Evolutionary conservation across 2,888 invertebrate species (phyloP).

Genomic region (Erebia aethiops): DNA sequence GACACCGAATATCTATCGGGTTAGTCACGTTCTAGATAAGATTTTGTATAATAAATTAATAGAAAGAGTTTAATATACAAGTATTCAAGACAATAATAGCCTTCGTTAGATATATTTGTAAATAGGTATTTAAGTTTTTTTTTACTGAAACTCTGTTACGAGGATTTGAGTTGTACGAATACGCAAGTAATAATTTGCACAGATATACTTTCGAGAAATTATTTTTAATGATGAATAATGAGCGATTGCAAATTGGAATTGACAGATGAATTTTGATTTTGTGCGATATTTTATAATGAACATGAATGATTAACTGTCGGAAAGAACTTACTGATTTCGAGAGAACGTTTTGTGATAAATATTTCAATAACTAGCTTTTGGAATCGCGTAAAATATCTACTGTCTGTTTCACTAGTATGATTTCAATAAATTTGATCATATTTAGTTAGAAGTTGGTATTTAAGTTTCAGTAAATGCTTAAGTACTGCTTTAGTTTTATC

Average conservation of each 20-base stretch:
- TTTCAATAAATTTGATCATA: background rate
- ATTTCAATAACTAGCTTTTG: constrained; percentile 1
- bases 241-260: constrained; percentile 59
- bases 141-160: constrained; percentile 42
- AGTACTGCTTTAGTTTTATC: background rate
- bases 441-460: background rate
- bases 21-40: constrained; percentile 75
- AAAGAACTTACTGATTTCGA: constrained; percentile 23
- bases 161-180: constrained; percentile 59
- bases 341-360: constrained; percentile 5
- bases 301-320: constrained; percentile 32
- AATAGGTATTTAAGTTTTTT: constrained; percentile 57
- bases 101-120: constrained; percentile 73
- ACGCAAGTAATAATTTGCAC: constrained; percentile 51
- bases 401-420: background rate
- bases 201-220: constrained; percentile 47
- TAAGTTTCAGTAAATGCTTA: background rate
- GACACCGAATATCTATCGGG: constrained; percentile 58
- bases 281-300: constrained; percentile 15
- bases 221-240: constrained; percentile 45
- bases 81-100: constrained; percentile 64
- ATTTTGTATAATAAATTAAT: constrained; percentile 58
- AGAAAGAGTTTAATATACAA: constrained; percentile 58
- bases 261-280: constrained; percentile 59
- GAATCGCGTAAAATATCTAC: background rate